phyloP scores from a whole-genome alignment of 2,113 vertebrate species.

The Himantopus leucocephalus region DNA sequence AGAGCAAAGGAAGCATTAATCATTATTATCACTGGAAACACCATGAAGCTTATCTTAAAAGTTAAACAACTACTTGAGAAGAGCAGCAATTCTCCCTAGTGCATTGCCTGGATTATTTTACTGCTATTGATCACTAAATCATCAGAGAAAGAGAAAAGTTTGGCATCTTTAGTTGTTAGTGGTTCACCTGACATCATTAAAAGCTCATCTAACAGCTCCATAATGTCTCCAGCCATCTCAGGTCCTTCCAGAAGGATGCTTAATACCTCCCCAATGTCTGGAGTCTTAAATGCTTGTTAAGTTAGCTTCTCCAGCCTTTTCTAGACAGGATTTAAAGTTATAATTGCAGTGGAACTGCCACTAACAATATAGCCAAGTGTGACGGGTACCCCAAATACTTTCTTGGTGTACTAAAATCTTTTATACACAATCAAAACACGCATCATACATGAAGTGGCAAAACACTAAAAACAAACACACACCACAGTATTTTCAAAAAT shows the following conservation, averaged over 20 bases:
- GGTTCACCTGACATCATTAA: neutral
- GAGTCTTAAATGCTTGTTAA: neutral
- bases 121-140: neutral
- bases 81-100: neutral
- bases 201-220: neutral
- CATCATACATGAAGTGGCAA: neutral
- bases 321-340: neutral
- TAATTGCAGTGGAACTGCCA: neutral
- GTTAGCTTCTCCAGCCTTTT: neutral
- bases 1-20: neutral
- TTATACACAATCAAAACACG: neutral
- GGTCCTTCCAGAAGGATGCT: neutral
- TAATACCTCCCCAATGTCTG: neutral
- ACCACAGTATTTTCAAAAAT: neutral
- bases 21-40: neutral
- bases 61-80: conserved; percentile 8
- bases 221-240: neutral
- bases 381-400: neutral
- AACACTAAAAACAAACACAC: neutral
- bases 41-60: neutral
- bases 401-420: neutral
- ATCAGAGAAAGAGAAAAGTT: neutral
- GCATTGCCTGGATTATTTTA: neutral
- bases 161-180: neutral
- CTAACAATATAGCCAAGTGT: neutral